Conservation (phyloP, 2,113 vertebrate species). For the Benitochromis conjunctus region DNA sequence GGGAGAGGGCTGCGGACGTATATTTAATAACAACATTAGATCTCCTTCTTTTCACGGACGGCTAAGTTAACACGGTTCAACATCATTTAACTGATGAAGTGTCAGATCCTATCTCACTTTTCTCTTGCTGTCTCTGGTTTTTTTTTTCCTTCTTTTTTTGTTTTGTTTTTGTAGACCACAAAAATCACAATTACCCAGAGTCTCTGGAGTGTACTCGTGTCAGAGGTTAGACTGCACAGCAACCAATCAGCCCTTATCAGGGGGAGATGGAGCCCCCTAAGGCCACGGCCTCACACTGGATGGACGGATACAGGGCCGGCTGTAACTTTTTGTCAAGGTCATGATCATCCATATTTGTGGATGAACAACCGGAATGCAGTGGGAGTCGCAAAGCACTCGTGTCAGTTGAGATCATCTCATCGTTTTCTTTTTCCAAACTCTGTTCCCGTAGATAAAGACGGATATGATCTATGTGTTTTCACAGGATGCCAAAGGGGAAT, state of each 20-base stretch:
- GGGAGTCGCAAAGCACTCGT: not conserved
- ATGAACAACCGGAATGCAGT: not conserved
- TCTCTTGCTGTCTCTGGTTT: conserved; percentile 3
- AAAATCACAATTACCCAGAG: conserved; percentile 22
- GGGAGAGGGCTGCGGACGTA: conserved; percentile 22
- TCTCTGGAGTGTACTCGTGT: conserved; percentile 10
- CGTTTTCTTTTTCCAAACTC: not conserved
- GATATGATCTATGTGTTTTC: not conserved
- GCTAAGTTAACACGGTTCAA: conserved; percentile 39
- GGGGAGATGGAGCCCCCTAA: not conserved
- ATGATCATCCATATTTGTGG: not conserved
- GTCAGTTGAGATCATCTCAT: not conserved
- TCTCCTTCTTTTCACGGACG: conserved; percentile 15
- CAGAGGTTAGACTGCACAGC: conserved; percentile 26
- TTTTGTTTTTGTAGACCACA: not conserved
- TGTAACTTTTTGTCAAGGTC: conserved; percentile 20
- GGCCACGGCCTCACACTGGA: conserved; percentile 2
- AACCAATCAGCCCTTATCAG: conserved; percentile 39
- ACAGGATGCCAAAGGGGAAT: conserved; percentile 12
- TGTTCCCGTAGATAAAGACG: not conserved
- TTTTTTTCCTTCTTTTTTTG: not conserved
- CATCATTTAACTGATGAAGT: conserved; percentile 52
- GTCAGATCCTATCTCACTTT: conserved; percentile 17
- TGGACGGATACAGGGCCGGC: not conserved
- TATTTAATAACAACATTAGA: conserved; percentile 23